These are phyloP conservation scores for Atlantisia rogersi DNA, from an alignment of 2,113 vertebrate genomes.

Conservation along the genomic window DNA sequence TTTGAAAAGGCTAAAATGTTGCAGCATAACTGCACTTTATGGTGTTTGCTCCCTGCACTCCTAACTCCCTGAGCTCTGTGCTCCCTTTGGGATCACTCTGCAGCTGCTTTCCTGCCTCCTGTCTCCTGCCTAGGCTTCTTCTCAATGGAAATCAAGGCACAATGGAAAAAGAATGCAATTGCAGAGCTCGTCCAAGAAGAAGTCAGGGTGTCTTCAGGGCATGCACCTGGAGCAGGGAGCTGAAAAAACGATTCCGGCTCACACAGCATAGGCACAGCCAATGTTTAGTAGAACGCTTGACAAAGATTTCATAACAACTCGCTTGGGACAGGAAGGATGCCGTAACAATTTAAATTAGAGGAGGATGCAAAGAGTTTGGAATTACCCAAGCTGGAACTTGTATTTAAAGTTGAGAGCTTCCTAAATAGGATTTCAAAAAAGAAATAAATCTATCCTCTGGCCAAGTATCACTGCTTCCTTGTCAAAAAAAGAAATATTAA, in stretches of 20 bases:
- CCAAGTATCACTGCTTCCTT: background rate
- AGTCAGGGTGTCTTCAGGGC: background rate
- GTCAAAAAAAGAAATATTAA: background rate
- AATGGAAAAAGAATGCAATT: background rate
- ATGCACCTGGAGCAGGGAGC: background rate
- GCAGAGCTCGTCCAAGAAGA: background rate
- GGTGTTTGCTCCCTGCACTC: background rate
- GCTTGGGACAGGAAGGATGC: constrained; percentile 9
- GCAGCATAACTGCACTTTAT: background rate
- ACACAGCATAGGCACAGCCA: background rate
- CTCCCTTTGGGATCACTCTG: background rate
- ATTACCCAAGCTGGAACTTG: background rate
- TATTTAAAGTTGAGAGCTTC: background rate
- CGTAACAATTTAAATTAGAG: constrained; percentile 48
- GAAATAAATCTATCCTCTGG: background rate
- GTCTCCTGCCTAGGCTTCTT: background rate
- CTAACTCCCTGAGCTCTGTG: background rate
- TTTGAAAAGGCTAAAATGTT: background rate
- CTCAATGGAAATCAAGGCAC: background rate
- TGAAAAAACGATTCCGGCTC: background rate
- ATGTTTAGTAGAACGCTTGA: constrained; percentile 26
- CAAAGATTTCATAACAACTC: constrained; percentile 49
- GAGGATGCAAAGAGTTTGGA: constrained; percentile 9
- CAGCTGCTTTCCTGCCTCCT: background rate
- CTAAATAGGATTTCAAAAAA: background rate